Base-by-base conservation (phyloP, 2,797 vertebrate genomes). In the Ciconia nigra region DNA sequence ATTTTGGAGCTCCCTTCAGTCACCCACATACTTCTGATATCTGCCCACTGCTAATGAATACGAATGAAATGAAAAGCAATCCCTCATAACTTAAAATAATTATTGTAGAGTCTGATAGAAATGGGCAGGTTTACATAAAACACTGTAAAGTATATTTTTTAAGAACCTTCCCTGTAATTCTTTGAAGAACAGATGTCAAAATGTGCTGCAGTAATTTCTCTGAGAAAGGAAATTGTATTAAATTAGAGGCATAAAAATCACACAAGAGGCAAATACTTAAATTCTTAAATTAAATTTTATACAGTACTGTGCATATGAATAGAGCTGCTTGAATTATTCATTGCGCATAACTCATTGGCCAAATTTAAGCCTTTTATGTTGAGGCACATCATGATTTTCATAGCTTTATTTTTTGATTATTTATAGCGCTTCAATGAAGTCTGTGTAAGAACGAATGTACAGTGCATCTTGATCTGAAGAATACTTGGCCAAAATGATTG, bases 251-350 rank as follows among this genome's bases (percentile, higher is more conserved):
- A 83, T 81, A 76, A 93, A 95, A 96, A 26, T 74, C 62, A 79
- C 47, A 63, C 26, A 73, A 87, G 88, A 95, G 91, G 82, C 54
- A 91, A 84, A 73, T 81, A 90, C 72, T 85, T 93, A 89, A 94
- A 94, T 58, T 91, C 58, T 37, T 77, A 92, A 91, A 97, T 95
- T 91, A 82, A 95, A 95, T 96, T 96, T 96, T 86, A 47, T 72
- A 47, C 71, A 81, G 44, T 49, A 42, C 47, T 83, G 21, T 70
- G 51, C 25, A 31, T 91, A 73, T 77, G 74, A 93, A 70, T 90
- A 86, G 63, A 67, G 20, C 31, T 71, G 22, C 52, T 88, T 96
- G 71, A 92, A 84, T 86, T 92, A 93, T 91, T 97, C 84, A 88
- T 83, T 90, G 13, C 79, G 49, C 29, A 82, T 67, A 92, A 94